Conservation (phyloP, 2,113 vertebrate genomes). For the Alectura lathami region DNA sequence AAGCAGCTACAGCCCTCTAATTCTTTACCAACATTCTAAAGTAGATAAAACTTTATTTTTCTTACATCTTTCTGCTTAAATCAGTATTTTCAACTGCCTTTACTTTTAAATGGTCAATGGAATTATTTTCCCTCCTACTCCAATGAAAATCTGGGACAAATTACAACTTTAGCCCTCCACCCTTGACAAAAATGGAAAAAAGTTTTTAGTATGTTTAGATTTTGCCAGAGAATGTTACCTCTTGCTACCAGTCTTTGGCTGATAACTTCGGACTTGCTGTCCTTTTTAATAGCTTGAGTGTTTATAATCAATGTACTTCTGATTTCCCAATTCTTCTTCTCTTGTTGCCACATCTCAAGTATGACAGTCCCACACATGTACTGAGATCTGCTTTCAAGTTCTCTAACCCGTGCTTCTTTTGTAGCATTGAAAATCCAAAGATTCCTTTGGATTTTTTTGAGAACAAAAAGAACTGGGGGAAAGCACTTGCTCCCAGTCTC, state of each 20-base stretch:
- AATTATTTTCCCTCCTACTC: neutral
- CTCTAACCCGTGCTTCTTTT: neutral
- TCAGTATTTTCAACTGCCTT: neutral
- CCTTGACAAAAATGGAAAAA: conserved; percentile 5
- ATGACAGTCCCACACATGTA: neutral
- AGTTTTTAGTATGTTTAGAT: neutral
- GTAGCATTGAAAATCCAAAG: neutral
- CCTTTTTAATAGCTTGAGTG: neutral
- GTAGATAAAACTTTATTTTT: neutral
- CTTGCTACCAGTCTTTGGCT: neutral
- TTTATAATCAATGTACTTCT: neutral
- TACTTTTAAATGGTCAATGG: neutral
- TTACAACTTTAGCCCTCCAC: neutral
- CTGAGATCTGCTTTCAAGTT: neutral
- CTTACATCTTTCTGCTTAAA: neutral
- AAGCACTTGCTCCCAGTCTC: neutral
- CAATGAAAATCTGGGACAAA: conserved; percentile 6
- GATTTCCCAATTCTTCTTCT: neutral
- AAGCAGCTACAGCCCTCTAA: neutral
- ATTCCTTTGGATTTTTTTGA: neutral
- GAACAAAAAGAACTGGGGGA: neutral
- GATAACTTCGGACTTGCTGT: neutral
- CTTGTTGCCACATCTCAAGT: neutral
- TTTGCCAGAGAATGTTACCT: neutral
- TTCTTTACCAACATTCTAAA: neutral